Evolutionary conservation across 2,113 vertebrate genomes (phyloP).

Genomic region (Oreochromis spilurus): DNA sequence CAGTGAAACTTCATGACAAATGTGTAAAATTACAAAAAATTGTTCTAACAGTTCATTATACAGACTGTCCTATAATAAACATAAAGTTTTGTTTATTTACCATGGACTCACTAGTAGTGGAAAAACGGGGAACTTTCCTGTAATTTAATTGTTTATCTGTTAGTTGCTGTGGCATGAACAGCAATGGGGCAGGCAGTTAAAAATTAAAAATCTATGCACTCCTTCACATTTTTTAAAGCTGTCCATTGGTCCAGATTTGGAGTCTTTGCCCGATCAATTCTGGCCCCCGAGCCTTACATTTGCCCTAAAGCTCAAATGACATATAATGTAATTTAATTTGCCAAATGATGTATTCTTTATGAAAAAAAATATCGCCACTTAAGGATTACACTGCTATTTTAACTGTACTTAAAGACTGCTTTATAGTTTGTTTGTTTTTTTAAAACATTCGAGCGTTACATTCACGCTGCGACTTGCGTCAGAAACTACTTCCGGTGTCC

Average conservation of each 20-base stretch:
- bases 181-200: background rate
- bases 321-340: background rate
- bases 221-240: background rate
- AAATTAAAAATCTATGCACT: background rate
- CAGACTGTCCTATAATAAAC: background rate
- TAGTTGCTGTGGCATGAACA: background rate
- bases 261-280: background rate
- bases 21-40: background rate
- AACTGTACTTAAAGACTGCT: background rate
- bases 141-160: background rate
- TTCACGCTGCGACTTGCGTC: background rate
- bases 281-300: background rate
- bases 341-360: background rate
- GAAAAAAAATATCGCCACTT: background rate
- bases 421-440: background rate
- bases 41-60: background rate
- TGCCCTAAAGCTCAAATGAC: background rate
- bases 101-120: background rate
- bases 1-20: background rate
- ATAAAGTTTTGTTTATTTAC: background rate
- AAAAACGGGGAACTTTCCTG: background rate
- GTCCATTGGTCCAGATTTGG: background rate
- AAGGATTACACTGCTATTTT: background rate
- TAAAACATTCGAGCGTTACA: background rate
- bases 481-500: slow-evolving; percentile 34